phyloP scores from a whole-genome alignment of 2,797 vertebrate species.

The Helarctos malayanus region DNA sequence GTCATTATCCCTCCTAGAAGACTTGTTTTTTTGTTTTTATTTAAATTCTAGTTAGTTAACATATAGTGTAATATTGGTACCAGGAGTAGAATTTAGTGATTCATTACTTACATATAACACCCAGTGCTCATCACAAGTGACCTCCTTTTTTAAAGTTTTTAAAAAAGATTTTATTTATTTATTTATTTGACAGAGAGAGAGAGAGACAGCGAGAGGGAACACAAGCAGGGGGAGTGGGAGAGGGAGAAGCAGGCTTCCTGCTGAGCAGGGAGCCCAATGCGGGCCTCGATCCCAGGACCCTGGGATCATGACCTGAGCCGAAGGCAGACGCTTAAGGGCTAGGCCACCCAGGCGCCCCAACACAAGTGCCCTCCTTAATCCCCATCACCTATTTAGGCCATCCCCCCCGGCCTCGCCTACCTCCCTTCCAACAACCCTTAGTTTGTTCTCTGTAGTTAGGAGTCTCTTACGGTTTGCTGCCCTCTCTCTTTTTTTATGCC shows the following conservation, averaged over 20 bases:
- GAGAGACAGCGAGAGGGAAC: no score
- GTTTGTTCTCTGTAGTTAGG: not conserved
- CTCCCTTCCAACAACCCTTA: not conserved
- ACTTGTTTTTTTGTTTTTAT: not conserved
- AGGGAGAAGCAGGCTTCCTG: no score
- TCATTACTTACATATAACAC: not conserved
- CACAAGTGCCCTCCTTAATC: not conserved
- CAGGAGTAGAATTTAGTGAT: not conserved
- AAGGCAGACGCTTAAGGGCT: no score
- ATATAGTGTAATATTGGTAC: not conserved
- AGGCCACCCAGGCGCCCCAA: no score
- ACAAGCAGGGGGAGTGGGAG: no score
- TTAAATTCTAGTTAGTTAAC: not conserved
- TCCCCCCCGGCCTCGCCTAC: not conserved
- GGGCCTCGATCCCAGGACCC: no score
- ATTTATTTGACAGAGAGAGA: no score
- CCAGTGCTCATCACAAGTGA: not conserved
- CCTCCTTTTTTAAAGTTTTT: not conserved
- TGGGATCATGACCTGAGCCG: no score
- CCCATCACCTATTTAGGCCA: not conserved
- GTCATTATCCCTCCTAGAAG: not conserved
- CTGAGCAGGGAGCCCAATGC: no score
- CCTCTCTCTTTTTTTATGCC: not conserved
- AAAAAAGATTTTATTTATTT: no score
- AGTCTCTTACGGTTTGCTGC: not conserved